Conservation (phyloP, 2,797 vertebrate species). For the Syngnathus acus region DNA sequence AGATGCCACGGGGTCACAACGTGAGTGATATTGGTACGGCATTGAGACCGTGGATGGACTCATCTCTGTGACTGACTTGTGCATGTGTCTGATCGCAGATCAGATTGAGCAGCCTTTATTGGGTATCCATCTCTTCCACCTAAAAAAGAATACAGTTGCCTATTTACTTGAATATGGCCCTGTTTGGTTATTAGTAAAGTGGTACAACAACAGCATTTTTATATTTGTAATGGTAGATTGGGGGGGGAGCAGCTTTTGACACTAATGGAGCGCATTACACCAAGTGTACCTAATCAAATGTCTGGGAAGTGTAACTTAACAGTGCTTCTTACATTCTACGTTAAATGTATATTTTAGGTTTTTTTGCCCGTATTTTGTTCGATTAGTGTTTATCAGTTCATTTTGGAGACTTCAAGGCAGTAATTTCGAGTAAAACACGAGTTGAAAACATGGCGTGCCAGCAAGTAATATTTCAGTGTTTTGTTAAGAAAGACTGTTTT, state of each 20-base stretch:
- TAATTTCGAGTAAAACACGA: conserved; percentile 19
- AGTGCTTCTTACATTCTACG: no score
- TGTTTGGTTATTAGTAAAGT: no score
- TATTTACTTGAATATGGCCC: no score
- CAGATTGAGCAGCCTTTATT: neutral
- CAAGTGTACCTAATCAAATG: no score
- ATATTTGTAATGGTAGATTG: no score
- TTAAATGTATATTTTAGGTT: no score
- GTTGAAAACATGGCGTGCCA: conserved; percentile 1
- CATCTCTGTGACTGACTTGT: neutral
- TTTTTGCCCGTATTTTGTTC: neutral
- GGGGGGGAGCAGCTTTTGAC: no score
- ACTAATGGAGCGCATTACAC: no score
- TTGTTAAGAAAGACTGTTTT: neutral
- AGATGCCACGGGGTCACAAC: neutral
- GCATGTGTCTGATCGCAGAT: neutral
- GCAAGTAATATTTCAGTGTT: neutral
- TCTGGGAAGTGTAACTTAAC: no score
- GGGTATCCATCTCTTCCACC: neutral
- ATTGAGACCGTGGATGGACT: neutral
- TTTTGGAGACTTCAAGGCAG: conserved; percentile 24
- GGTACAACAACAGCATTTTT: no score
- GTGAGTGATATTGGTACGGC: conserved; percentile 6
- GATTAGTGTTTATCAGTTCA: conserved; percentile 16
- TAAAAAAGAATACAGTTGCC: no score